Evolutionary conservation across 2,797 vertebrate species (phyloP).

Genomic region (Anas bernieri): DNA sequence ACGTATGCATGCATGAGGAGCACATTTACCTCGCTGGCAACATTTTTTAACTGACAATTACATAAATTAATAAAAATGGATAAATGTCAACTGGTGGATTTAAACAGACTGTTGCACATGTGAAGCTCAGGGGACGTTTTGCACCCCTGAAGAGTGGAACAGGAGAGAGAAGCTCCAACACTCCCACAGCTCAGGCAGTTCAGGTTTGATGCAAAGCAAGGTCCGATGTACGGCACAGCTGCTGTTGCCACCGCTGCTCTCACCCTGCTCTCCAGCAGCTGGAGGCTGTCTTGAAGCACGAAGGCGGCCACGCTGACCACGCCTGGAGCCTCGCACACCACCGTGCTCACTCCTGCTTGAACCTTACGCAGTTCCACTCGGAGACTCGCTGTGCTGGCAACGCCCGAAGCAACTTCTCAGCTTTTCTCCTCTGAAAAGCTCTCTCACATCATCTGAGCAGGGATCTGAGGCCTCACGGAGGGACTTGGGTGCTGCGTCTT

Average conservation of each 20-base stretch:
- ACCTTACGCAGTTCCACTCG: accelerated
- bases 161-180: not conserved
- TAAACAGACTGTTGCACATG: not conserved
- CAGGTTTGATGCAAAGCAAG: not conserved
- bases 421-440: not conserved
- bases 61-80: not conserved
- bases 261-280: too few species aligned
- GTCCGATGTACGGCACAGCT: accelerated
- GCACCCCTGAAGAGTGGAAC: not conserved
- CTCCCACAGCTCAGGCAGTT: not conserved
- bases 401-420: accelerated
- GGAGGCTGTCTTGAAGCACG: not conserved
- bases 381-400: not conserved
- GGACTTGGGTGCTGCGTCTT: not conserved
- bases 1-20: accelerated
- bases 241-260: not conserved
- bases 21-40: not conserved
- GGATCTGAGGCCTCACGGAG: not conserved
- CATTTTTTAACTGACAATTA: not conserved
- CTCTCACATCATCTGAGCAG: not conserved
- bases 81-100: not conserved
- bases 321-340: not conserved
- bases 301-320: accelerated
- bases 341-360: not conserved
- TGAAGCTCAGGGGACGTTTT: not conserved